Evolutionary conservation across 2,888 invertebrate species (phyloP).

Genomic region (Argynnis bischoffii): DNA sequence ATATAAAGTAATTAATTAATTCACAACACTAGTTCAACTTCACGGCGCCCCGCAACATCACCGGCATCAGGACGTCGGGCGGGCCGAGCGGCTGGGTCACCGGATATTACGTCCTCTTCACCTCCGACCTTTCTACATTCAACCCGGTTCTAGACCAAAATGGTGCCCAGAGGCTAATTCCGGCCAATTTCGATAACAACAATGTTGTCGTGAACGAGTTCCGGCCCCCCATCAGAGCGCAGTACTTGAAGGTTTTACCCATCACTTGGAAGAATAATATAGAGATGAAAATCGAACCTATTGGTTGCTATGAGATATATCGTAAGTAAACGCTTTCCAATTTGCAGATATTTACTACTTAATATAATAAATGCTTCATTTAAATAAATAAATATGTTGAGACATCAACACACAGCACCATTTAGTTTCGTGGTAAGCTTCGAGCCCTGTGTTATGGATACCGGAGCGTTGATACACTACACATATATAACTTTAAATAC

Average conservation of each 20-base stretch:
- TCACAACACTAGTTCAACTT: slow-evolving; percentile 85
- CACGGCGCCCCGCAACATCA: slow-evolving; percentile 87
- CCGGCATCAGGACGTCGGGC: slow-evolving; percentile 89
- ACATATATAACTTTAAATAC: too few species aligned
- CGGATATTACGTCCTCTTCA: slow-evolving; percentile 88
- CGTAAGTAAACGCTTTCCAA: slow-evolving; percentile 53
- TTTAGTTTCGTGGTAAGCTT: too few species aligned
- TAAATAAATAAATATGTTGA: too few species aligned
- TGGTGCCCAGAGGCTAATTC: slow-evolving; percentile 83
- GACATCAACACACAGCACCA: too few species aligned
- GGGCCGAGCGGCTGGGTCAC: slow-evolving; percentile 88
- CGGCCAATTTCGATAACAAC: slow-evolving; percentile 87
- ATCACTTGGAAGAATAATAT: slow-evolving; percentile 87
- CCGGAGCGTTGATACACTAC: too few species aligned
- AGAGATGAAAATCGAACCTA: slow-evolving; percentile 88
- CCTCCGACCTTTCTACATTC: slow-evolving; percentile 85
- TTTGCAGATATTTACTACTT: too few species aligned
- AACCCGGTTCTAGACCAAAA: slow-evolving; percentile 80
- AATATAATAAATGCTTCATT: too few species aligned
- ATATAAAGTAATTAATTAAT: background rate
- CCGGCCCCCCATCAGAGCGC: slow-evolving; percentile 87
- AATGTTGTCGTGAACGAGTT: slow-evolving; percentile 85
- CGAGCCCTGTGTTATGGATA: too few species aligned
- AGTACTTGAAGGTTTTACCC: slow-evolving; percentile 87
- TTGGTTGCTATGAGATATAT: slow-evolving; percentile 90